Conservation (phyloP, 37 sponge, comb jelly and placozoan genomes). For the Tethya wilhelma region DNA sequence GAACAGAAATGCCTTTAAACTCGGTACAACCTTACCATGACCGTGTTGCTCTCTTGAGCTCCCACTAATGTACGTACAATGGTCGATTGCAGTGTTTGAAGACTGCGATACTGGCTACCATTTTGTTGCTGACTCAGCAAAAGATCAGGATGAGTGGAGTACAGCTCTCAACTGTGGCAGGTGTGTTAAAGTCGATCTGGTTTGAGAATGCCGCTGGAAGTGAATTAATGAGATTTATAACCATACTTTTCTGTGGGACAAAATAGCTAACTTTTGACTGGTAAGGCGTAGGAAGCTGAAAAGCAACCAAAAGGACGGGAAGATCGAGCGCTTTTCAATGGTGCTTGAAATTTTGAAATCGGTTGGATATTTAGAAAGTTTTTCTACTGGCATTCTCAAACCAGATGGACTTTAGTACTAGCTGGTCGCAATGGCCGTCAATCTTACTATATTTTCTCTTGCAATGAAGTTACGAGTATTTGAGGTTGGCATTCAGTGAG, state of each 20-base stretch:
- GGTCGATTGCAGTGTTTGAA: conserved; percentile 65
- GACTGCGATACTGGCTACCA: conserved; percentile 37
- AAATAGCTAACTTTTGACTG: background rate
- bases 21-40: conserved; percentile 27
- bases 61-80: too few species aligned
- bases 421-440: background rate
- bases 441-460: background rate
- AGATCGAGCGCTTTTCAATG: too few species aligned
- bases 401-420: background rate
- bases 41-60: background rate
- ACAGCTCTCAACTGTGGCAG: conserved; percentile 41
- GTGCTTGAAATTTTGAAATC: too few species aligned
- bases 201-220: too few species aligned
- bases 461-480: conserved; percentile 81
- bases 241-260: background rate
- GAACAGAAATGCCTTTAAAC: conserved; percentile 60
- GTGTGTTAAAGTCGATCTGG: too few species aligned
- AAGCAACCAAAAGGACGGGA: too few species aligned
- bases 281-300: too few species aligned
- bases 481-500: conserved; percentile 62
- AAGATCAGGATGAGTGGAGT: conserved; percentile 77
- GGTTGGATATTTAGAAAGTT: too few species aligned
- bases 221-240: background rate
- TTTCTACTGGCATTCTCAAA: too few species aligned
- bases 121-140: conserved; percentile 65